These are phyloP conservation scores for Drosophila niveifrons DNA, from an alignment of 2,888 invertebrate species.

Conservation along the genomic window DNA sequence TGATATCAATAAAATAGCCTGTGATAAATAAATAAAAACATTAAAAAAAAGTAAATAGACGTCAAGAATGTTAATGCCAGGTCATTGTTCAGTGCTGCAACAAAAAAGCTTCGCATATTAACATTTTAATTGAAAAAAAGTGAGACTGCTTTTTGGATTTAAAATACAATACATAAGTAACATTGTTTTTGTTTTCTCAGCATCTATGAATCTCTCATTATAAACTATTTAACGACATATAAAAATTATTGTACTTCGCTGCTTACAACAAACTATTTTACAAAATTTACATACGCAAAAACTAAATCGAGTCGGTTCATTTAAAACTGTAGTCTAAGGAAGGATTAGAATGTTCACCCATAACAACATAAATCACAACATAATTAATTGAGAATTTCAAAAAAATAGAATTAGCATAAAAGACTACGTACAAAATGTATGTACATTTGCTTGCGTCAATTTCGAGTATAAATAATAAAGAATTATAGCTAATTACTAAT, in stretches of 20 bases:
- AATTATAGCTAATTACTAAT: slow-evolving; percentile 65
- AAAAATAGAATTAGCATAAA: slow-evolving; percentile 44
- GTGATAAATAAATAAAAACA: slow-evolving; percentile 21
- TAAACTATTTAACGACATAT: slow-evolving; percentile 67
- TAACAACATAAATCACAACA: slow-evolving; percentile 46
- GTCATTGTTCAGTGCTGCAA: slow-evolving; percentile 47
- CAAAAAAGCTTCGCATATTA: slow-evolving; percentile 48
- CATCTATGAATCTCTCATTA: slow-evolving; percentile 63
- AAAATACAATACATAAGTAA: slow-evolving; percentile 46
- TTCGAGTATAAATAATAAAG: slow-evolving; percentile 54
- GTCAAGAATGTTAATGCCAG: slow-evolving; percentile 18
- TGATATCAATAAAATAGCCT: slow-evolving; percentile 4
- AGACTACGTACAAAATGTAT: slow-evolving; percentile 41
- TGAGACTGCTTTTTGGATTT: slow-evolving; percentile 38
- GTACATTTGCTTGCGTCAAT: slow-evolving; percentile 49
- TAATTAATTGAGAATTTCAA: slow-evolving; percentile 38
- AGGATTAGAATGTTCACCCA: slow-evolving; percentile 61
- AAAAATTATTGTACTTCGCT: slow-evolving; percentile 81
- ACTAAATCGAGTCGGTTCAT: slow-evolving; percentile 57
- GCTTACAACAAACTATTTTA: slow-evolving; percentile 81
- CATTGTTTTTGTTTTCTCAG: slow-evolving; percentile 52
- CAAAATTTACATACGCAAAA: slow-evolving; percentile 74
- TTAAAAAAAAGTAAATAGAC: slow-evolving; percentile 14
- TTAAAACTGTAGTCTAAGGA: slow-evolving; percentile 56
- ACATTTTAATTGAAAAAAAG: slow-evolving; percentile 58